Percentiles rank a stretch among this genome's conserved stretches.
phyloP scores from a whole-genome alignment of 2,113 vertebrate species.

The Dicentrarchus labrax region DNA sequence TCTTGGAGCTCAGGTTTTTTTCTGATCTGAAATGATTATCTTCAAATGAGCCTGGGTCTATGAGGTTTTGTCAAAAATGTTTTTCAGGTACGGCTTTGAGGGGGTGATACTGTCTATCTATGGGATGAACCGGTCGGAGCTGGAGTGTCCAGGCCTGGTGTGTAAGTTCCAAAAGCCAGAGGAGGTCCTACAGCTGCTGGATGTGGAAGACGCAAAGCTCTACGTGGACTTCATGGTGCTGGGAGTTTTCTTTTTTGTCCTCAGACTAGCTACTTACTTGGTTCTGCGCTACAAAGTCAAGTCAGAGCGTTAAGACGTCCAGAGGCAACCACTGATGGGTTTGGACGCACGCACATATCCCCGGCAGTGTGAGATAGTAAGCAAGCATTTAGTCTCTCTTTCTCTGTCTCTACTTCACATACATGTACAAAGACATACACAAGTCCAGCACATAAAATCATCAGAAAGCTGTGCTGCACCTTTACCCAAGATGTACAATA shows the following conservation, averaged over 20 bases:
- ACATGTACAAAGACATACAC: slow-evolving; percentile 42
- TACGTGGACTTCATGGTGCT: slow-evolving; percentile 97
- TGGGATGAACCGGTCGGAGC: slow-evolving; percentile 93
- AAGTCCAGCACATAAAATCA: slow-evolving; percentile 39
- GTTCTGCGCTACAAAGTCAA: slow-evolving; percentile 97
- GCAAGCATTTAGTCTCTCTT: slow-evolving; percentile 47
- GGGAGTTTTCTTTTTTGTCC: slow-evolving; percentile 93
- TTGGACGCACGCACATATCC: slow-evolving; percentile 34
- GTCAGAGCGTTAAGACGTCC: slow-evolving; percentile 89
- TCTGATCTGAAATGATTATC: neutral
- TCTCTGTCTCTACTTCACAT: slow-evolving; percentile 42
- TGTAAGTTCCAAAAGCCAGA: slow-evolving; percentile 95
- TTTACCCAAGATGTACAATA: slow-evolving; percentile 58
- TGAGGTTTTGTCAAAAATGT: neutral
- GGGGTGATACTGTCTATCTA: slow-evolving; percentile 97
- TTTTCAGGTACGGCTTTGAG: slow-evolving; percentile 95
- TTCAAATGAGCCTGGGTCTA: neutral
- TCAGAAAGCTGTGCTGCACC: slow-evolving; percentile 52
- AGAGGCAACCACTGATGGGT: slow-evolving; percentile 25
- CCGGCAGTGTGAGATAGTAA: slow-evolving; percentile 53
- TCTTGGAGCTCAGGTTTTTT: neutral
- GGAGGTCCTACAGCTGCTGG: slow-evolving; percentile 92
- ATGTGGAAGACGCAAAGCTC: slow-evolving; percentile 95
- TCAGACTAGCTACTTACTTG: slow-evolving; percentile 94
- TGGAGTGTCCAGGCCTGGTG: slow-evolving; percentile 88